Evolutionary conservation across 2,888 invertebrate species (phyloP), one percentile per base, ranked within the genome.

Genomic region (Agrotis ipsilon): DNA sequence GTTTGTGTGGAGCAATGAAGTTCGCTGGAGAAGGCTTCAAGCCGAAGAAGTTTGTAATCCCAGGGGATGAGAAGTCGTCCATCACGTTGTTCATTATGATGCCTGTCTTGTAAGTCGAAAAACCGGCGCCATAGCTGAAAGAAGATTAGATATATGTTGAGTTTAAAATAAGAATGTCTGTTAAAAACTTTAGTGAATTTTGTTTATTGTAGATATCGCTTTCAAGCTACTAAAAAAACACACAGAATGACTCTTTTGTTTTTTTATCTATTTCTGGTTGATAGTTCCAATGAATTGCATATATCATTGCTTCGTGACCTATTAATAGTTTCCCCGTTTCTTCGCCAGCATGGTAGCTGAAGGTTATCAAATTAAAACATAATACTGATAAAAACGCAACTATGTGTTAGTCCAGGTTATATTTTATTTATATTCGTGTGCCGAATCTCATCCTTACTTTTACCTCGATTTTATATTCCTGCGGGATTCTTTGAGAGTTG

Each of bases 61-160:
- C 97, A 0, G 98, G 98, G 0, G 98, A 97, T 0, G 98, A 98
- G 92, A 99, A 99, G 90, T 99, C 99, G 84, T 99, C 98, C 98
- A 99, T 99, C 77, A 98, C 98, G 90, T 99, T 98, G 92, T 99
- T 99, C 92, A 98, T 97, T n/a, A 99, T 96, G 27, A 99, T 98
- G 0, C 99, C 99, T 0, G 98, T 98, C 65, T 97, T 97, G 32
- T 94, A 94, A 0, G 99, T 98, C 6, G 98, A 96, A 77, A 98
- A 96, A 70, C 98, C 98, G 2, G 98, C 97, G 3, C 99, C 99
- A 90, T 98, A 98, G 89, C 99, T 99, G 91, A 16, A 39, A 62
- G n/a, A 65, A 21, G 11, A 72, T 18, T n/a, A 62, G 0, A 43
- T n/a, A n/a, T n/a, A 68, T n/a, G 7, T 39, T 18, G 14, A n/a